These are phyloP conservation scores for Ceratina japonica DNA, from an alignment of 1,140 invertebrate genomes.

Conservation along the genomic window DNA sequence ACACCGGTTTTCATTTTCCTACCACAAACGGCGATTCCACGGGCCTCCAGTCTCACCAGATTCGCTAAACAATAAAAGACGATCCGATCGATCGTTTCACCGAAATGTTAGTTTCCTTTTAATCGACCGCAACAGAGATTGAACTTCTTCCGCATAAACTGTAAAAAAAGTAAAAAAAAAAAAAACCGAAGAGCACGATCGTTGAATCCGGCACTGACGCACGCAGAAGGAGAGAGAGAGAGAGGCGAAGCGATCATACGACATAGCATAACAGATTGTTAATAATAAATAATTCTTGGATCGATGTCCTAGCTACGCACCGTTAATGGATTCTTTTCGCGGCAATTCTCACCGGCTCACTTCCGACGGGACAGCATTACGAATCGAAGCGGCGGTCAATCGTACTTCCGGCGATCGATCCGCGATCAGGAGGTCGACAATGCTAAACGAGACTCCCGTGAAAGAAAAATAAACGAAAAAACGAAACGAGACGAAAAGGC, in stretches of 20 bases:
- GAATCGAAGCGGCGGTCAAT: constrained; percentile 55
- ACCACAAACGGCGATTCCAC: background rate
- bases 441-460: constrained; percentile 43
- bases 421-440: constrained; percentile 47
- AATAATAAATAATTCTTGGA: constrained; percentile 2
- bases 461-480: background rate
- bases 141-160: background rate
- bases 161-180: background rate
- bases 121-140: constrained; percentile 6
- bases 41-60: background rate
- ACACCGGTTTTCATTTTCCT: constrained; percentile 48
- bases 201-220: constrained; percentile 1
- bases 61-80: too few species aligned
- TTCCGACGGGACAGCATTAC: constrained; percentile 57
- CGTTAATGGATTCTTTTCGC: constrained; percentile 16
- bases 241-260: constrained; percentile 6
- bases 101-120: constrained; percentile 2
- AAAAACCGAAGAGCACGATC: background rate
- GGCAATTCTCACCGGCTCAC: constrained; percentile 34
- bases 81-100: background rate
- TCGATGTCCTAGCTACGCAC: constrained; percentile 32
- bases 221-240: too few species aligned
- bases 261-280: constrained; percentile 2
- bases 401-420: constrained; percentile 60
- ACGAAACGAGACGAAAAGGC: too few species aligned